Conservation (phyloP, 2,797 vertebrate species). For the Polyboroides typus region DNA sequence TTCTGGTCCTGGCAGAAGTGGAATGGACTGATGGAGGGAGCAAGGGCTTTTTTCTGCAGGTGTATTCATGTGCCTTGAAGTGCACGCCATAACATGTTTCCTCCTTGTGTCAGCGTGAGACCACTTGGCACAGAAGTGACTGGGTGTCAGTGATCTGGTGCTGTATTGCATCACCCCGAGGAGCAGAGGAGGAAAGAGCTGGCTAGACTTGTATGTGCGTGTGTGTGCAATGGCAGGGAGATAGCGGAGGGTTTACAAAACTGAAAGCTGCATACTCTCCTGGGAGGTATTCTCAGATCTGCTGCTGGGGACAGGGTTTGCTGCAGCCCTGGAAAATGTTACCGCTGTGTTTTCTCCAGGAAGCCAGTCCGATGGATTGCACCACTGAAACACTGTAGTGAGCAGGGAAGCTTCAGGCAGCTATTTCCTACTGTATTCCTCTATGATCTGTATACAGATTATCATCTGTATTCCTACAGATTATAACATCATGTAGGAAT, state of each 20-base stretch:
- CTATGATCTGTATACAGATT: background rate
- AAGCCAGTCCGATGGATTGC: background rate
- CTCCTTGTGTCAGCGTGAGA: background rate
- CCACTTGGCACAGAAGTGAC: background rate
- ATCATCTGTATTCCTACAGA: background rate
- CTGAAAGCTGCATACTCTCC: background rate
- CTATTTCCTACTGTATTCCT: background rate
- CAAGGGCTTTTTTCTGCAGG: background rate
- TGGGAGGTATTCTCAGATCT: background rate
- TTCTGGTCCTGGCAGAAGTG: background rate
- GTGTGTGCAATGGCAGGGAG: background rate
- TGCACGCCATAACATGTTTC: rapidly evolving
- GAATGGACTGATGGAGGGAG: background rate
- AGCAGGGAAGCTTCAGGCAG: background rate
- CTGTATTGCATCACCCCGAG: background rate
- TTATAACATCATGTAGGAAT: background rate
- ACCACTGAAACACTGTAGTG: background rate
- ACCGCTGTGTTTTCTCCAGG: background rate
- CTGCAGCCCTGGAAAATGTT: background rate
- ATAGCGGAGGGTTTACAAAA: background rate
- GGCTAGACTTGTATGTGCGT: background rate
- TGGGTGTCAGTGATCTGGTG: background rate
- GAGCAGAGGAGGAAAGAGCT: background rate
- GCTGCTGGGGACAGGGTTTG: background rate
- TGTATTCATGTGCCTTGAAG: background rate